Base-by-base conservation (phyloP, 2,797 vertebrate species). In the Sebastes paucispinis region DNA sequence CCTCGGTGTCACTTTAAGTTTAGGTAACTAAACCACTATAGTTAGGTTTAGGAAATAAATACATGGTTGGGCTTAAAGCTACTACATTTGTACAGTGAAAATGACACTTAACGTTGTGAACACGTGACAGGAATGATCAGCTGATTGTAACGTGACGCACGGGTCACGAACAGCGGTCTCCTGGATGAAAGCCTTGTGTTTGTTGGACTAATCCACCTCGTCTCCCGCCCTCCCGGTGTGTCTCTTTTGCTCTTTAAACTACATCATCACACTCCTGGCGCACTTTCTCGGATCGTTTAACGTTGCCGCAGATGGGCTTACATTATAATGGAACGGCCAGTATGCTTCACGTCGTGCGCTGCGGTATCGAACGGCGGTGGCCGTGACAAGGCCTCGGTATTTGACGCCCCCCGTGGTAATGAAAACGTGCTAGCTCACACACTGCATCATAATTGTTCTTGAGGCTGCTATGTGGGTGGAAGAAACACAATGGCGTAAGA, bases 371-470 rank as follows among this genome's bases (percentile, higher is more conserved):
- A 50, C 47, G 18, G 8, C 47, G 47, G 8, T 8, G 47, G 18
- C 47, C 18, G 47, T 52, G 47, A 52, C 47, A 52, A 52, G n/a
- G 18, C 47, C 47, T 52, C 4, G 8, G 47, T 52, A 52, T 52
- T 52, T 52, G 18, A 52, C 8, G 16, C 3, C 18, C 18, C 18
- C 29, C 29, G 29, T 52, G 47, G 18, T 2, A 50, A 50, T 50
- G 47, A 50, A 20, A 50, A 50, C 8, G 3, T 8, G 8, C 47
- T 50, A 18, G 47, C 47, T 75, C 69, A 57, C 69, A 57, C 39
- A 24, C 68, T 74, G 58, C 63, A 79, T 72, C 50, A n/a, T 25
- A 73, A 75, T 66, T 77, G 34, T 69, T 75, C 36, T 50, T 52
- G 10, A 63, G 69, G 58, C 67, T 74, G 34, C 65, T 39, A 3